phyloP scores from a whole-genome alignment of 2,113 vertebrate species.

The Taurulus bubalis region DNA sequence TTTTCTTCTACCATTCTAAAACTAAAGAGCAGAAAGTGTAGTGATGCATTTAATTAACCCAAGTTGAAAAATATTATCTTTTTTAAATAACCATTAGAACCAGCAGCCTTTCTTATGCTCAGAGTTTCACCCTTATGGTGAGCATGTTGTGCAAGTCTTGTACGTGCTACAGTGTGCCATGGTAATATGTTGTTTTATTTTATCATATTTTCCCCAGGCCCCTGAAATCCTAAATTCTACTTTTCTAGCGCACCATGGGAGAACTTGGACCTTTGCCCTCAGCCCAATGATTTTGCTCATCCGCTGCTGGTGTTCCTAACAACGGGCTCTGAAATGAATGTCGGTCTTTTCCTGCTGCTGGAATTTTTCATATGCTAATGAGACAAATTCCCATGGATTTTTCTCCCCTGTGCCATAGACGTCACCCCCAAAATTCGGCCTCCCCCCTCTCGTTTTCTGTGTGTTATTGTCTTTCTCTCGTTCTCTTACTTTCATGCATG shows the following conservation, averaged over 20 bases:
- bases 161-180: neutral
- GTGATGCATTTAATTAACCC: neutral
- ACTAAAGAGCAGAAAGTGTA: neutral
- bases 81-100: neutral
- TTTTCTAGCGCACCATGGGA: slow-evolving; percentile 31
- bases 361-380: slow-evolving; percentile 82
- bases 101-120: neutral
- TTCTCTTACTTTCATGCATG: slow-evolving; percentile 33
- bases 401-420: slow-evolving; percentile 64
- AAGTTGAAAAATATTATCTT: neutral
- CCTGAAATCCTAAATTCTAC: slow-evolving; percentile 35
- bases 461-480: slow-evolving; percentile 33
- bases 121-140: neutral
- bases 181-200: slow-evolving; percentile 32
- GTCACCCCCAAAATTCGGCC: slow-evolving; percentile 41
- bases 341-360: slow-evolving; percentile 64
- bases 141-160: neutral
- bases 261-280: slow-evolving; percentile 44
- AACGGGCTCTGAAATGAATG: slow-evolving; percentile 55
- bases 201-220: slow-evolving; percentile 13
- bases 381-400: slow-evolving; percentile 73
- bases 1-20: neutral
- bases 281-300: slow-evolving; percentile 57
- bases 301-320: slow-evolving; percentile 48
- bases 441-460: neutral